These are phyloP conservation scores for Callospermophilus lateralis DNA, from an alignment of 2,113 vertebrate genomes.

Conservation along the genomic window DNA sequence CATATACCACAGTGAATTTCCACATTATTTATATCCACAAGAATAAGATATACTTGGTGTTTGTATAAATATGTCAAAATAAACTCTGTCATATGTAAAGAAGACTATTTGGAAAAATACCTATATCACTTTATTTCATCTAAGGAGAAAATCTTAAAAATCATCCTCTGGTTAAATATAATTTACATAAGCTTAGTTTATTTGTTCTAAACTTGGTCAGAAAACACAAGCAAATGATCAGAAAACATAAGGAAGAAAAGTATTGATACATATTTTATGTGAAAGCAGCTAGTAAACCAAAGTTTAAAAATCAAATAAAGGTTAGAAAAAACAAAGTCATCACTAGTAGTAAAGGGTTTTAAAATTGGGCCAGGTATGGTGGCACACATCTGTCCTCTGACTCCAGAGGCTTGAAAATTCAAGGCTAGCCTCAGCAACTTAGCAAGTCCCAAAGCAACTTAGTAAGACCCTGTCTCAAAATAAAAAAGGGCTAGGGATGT, in stretches of 20 bases:
- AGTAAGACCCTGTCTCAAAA: too few relatives aligned
- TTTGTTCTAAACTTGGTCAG: not conserved
- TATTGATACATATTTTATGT: not conserved
- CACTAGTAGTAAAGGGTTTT: not conserved
- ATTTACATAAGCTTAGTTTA: not conserved
- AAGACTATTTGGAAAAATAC: not conserved
- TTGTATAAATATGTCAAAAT: too few relatives aligned
- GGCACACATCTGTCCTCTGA: not conserved
- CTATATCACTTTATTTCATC: too few relatives aligned
- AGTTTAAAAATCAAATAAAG: not conserved
- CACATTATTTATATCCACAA: too few relatives aligned
- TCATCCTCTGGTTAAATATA: not conserved
- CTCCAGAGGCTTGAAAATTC: too few relatives aligned
- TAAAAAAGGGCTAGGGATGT: too few relatives aligned
- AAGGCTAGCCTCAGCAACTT: too few relatives aligned
- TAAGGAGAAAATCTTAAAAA: not conserved
- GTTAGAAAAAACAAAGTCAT: not conserved
- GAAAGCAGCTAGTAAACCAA: not conserved
- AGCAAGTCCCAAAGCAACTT: too few relatives aligned
- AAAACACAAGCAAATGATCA: not conserved
- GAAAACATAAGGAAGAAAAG: not conserved
- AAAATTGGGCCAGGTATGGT: not conserved
- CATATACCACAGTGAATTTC: too few relatives aligned
- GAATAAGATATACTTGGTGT: too few relatives aligned
- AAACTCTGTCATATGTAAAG: too few relatives aligned